These are phyloP conservation scores for Pangasius djambal DNA, from an alignment of 2,797 vertebrate genomes.

Conservation along the genomic window DNA sequence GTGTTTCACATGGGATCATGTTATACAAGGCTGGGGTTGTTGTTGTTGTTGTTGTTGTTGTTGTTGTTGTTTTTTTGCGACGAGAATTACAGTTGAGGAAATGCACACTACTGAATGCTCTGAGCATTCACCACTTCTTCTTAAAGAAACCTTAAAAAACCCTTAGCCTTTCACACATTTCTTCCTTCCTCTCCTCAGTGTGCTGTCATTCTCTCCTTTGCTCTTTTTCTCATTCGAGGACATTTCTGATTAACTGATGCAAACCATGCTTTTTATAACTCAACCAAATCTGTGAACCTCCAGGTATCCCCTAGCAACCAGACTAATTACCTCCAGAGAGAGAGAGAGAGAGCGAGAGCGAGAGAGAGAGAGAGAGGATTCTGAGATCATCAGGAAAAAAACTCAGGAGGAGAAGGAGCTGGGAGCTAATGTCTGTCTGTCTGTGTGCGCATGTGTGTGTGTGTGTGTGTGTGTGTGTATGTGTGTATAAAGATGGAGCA, in stretches of 20 bases:
- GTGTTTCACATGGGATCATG: constrained; percentile 7
- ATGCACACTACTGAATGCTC: background rate
- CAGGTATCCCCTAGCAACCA: constrained; percentile 53
- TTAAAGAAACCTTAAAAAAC: background rate
- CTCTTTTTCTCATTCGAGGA: constrained; percentile 34
- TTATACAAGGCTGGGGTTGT: background rate
- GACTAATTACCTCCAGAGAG: constrained; percentile 55
- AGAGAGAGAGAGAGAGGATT: background rate
- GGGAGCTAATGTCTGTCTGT: constrained; percentile 4
- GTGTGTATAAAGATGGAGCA: constrained; percentile 4
- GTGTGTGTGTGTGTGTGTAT: background rate
- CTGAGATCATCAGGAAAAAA: constrained; percentile 28
- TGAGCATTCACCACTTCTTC: background rate
- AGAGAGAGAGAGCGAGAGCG: constrained; percentile 11
- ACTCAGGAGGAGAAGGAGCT: background rate
- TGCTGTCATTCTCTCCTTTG: constrained; percentile 21
- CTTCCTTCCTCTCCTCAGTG: constrained; percentile 1
- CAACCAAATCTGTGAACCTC: constrained; percentile 36
- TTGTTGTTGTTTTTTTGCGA: background rate
- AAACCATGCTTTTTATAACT: constrained; percentile 54
- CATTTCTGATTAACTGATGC: constrained; percentile 50
- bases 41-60: background rate
- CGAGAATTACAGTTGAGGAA: background rate
- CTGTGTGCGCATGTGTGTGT: too few species aligned
- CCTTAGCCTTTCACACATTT: background rate